Conservation (phyloP, 2,797 vertebrate genomes). For the Dipus sagitta region DNA sequence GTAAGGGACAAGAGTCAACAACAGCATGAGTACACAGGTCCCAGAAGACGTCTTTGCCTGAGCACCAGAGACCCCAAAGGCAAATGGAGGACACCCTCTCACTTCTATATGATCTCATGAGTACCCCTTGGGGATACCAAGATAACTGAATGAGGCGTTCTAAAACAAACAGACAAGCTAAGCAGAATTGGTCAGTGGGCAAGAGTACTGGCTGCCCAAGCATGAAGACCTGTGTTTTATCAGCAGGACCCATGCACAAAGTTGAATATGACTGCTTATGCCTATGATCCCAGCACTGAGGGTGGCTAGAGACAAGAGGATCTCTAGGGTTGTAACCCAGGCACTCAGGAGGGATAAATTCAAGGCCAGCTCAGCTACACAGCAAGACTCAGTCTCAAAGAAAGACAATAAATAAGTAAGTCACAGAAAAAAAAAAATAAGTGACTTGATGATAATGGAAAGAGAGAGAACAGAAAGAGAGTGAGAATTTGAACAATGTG, state of each 20-base stretch:
- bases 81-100: neutral
- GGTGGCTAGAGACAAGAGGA: no score
- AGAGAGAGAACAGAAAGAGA: neutral
- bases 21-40: no score
- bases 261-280: no score
- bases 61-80: neutral
- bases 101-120: neutral
- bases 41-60: neutral
- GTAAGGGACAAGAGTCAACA: neutral
- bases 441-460: neutral
- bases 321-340: neutral
- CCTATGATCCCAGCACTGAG: no score
- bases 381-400: neutral
- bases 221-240: no score
- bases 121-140: neutral
- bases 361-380: neutral
- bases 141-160: neutral
- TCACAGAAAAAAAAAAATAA: neutral
- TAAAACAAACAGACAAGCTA: neutral
- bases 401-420: neutral
- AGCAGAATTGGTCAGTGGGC: no score
- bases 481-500: slow-evolving; percentile 7
- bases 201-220: no score
- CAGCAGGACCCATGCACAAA: no score
- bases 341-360: neutral